phyloP scores from a whole-genome alignment of 2,113 vertebrate species.

The Aphyosemion australe region DNA sequence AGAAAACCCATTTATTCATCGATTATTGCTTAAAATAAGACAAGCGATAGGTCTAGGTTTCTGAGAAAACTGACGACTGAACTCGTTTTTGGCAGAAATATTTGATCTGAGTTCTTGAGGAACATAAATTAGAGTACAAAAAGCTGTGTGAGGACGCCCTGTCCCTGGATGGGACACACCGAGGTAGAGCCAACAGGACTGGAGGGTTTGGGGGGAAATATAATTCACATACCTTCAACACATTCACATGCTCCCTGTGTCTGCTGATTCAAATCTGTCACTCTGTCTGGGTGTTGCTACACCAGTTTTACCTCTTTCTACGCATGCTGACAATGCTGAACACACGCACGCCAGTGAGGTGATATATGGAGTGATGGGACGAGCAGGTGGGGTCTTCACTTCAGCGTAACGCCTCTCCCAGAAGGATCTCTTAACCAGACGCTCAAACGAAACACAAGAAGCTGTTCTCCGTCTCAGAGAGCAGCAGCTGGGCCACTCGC shows the following conservation, averaged over 20 bases:
- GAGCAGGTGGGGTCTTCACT: constrained; percentile 49
- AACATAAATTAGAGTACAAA: constrained; percentile 45
- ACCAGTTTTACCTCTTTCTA: constrained; percentile 43
- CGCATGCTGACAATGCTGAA: neutral
- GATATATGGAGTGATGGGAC: constrained; percentile 50
- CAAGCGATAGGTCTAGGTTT: neutral
- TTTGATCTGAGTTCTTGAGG: neutral
- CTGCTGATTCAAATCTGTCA: constrained; percentile 35
- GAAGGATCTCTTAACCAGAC: constrained; percentile 36
- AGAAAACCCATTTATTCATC: neutral
- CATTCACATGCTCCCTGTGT: constrained; percentile 14
- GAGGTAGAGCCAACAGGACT: constrained; percentile 14
- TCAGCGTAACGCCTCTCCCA: constrained; percentile 48
- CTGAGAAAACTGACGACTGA: neutral
- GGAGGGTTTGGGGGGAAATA: constrained; percentile 33
- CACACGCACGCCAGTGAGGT: constrained; percentile 20
- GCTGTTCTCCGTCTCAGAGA: constrained; percentile 37
- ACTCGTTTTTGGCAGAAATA: neutral
- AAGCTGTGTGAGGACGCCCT: constrained; percentile 57
- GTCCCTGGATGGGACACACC: constrained; percentile 42
- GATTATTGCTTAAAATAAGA: neutral
- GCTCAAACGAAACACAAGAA: constrained; percentile 48
- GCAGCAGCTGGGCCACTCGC: constrained; percentile 19
- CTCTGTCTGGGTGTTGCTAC: constrained; percentile 14
- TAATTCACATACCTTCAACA: constrained; percentile 22